Evolutionary conservation across 2,113 vertebrate species (phyloP).

Genomic region (Cebus imitator): DNA sequence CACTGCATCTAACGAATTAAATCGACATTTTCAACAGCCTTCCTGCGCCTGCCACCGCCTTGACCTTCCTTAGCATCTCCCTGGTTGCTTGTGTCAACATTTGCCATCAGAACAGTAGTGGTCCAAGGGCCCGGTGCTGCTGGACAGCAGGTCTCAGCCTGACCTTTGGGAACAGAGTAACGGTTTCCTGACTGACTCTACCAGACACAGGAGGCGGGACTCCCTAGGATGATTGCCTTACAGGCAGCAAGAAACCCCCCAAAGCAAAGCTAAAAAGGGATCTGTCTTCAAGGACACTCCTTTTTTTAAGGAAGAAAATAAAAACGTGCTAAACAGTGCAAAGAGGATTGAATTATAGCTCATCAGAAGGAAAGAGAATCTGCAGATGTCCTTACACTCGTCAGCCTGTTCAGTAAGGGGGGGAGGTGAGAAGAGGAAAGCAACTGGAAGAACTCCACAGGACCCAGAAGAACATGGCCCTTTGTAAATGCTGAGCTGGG

Average conservation of each 20-base stretch:
- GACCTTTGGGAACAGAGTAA: background rate
- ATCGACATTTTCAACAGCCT: background rate
- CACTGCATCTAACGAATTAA: background rate
- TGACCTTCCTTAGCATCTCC: background rate
- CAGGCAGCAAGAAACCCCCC: background rate
- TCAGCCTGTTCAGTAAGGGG: background rate
- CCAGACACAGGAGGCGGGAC: background rate
- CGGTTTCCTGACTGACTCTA: background rate
- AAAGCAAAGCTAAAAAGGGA: background rate
- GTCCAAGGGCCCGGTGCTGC: background rate
- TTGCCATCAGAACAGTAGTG: background rate
- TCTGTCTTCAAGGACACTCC: background rate
- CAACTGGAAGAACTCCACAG: background rate
- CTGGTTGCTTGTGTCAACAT: background rate
- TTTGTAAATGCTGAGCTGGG: too few species aligned
- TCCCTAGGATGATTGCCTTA: background rate
- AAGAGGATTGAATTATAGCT: background rate
- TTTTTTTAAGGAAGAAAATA: background rate
- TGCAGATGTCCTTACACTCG: fast-evolving
- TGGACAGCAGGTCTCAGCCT: background rate
- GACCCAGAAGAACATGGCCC: background rate
- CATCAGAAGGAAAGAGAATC: background rate
- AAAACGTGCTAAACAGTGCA: background rate
- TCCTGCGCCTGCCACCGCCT: background rate
- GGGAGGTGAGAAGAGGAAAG: background rate